Evolutionary conservation across 2,888 invertebrate species (phyloP), one percentile per base, ranked within the genome.

Genomic region (Ptilodon capucinus): DNA sequence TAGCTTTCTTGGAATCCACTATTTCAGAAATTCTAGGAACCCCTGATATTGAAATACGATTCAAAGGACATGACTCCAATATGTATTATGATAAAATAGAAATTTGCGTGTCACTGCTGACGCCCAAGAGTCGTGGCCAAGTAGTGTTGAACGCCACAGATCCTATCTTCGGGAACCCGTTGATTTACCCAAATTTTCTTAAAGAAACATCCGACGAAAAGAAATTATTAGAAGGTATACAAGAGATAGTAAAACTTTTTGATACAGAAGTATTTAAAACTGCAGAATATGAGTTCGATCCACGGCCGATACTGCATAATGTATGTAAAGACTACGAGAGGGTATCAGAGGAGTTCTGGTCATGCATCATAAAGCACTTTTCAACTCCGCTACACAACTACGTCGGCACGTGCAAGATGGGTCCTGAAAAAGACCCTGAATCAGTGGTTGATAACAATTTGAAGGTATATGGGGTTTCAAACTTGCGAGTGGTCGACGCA

Each of bases 361-460:
- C 73, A 1, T 91, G 91, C 61, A 85, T 91, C n/a, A 82, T 91
- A n/a, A 81, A 79, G 59, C 76, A 88, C 53, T 91, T 91, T 62
- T 84, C 91, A n/a, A 75, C 74, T 44, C 86, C 91, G 2, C 54
- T 84, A 43, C 91, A 91, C 46, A 90, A 91, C 55, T 91, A 88
- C 48, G 90, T 68, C 1, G 90, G 91, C 4, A 87, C 91, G 6
- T 91, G 91, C 62, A 91, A 91, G 63, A 91, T 91, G 91, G 91
- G 91, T 1, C 71, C 81, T 17, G 43, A 73, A 3, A 79, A 68
- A 54, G 90, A 91, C 44, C 71, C 79, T 0, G 84, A 85, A 23
- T 84, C 91, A 35, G 88, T 91, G 17, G 91, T 91, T 35, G 88
- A 91, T 48, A 71, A 68, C 46, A 73, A 68, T 52, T 71, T 91